Evolutionary conservation across 2,113 vertebrate species (phyloP).

Genomic region (Cheirogaleus medius): DNA sequence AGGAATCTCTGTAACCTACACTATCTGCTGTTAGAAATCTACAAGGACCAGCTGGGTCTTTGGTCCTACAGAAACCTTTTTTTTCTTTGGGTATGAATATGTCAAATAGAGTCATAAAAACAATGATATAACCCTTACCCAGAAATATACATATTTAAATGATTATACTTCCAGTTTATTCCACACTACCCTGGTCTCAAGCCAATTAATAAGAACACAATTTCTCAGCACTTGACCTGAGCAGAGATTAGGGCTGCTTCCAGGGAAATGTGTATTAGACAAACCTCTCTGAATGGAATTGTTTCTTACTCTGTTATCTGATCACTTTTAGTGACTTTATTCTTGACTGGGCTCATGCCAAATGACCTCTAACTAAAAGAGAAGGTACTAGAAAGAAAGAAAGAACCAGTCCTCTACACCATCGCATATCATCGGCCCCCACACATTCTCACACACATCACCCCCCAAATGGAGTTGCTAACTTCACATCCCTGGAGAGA

Average conservation of each 20-base stretch:
- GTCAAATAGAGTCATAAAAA: conserved; percentile 16
- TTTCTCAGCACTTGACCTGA: not conserved
- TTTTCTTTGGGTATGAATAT: not conserved
- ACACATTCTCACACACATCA: not conserved
- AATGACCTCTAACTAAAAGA: not conserved
- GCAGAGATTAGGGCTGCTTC: not conserved
- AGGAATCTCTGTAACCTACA: not conserved
- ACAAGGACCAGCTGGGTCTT: not conserved
- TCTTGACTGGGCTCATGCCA: not conserved
- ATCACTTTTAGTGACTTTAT: not conserved
- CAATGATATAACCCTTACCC: not conserved
- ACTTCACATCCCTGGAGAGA: not conserved
- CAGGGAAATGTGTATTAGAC: not conserved
- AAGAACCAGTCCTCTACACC: not conserved
- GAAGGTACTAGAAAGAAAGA: not conserved
- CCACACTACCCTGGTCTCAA: not conserved
- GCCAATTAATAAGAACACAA: not conserved
- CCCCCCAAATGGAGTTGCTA: not conserved
- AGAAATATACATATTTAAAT: not conserved
- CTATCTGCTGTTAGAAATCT: not conserved
- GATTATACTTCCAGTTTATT: not conserved
- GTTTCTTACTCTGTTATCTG: not conserved
- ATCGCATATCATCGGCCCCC: not conserved
- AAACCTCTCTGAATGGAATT: not conserved
- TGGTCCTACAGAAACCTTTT: not conserved